Evolutionary conservation across 1,140 invertebrate species (phyloP).

Genomic region (Temnothorax curvispinosus): DNA sequence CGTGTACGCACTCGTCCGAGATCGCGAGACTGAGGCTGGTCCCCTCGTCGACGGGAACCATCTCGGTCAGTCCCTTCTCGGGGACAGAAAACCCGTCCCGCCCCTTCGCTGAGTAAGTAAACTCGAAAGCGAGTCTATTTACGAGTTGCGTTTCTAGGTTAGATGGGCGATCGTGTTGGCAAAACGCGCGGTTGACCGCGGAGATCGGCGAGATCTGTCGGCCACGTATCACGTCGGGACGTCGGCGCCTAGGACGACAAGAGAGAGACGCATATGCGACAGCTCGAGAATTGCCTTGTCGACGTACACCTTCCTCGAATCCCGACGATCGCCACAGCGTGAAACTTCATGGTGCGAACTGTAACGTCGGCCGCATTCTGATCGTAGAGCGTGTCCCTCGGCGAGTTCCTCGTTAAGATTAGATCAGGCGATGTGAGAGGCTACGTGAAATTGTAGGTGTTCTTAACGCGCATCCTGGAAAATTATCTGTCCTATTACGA

Average conservation of each 20-base stretch:
- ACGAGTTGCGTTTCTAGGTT: slow-evolving; percentile 74
- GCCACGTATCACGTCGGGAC: not conserved
- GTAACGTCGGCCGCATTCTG: slow-evolving; percentile 47
- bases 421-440: slow-evolving; percentile 9
- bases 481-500: not conserved
- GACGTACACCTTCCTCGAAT: not conserved
- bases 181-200: slow-evolving; percentile 56
- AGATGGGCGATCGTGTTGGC: slow-evolving; percentile 48
- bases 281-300: not conserved
- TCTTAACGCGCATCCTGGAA: not conserved
- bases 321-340: not conserved
- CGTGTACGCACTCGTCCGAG: not conserved
- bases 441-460: slow-evolving; percentile 53
- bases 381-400: not conserved
- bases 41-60: not conserved
- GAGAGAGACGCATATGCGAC: not conserved
- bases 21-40: not conserved
- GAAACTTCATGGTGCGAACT: slow-evolving; percentile 26
- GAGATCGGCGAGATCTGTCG: not conserved
- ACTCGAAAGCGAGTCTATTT: slow-evolving; percentile 41
- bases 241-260: not conserved
- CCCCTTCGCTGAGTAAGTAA: slow-evolving; percentile 50
- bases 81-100: not conserved
- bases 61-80: not conserved
- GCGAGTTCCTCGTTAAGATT: not conserved